A percentile compares a stretch with the other conserved stretches of the same genome.
Evolutionary conservation across 2,113 vertebrate species (phyloP).

Genomic region (Tricholaema leucomelas): DNA sequence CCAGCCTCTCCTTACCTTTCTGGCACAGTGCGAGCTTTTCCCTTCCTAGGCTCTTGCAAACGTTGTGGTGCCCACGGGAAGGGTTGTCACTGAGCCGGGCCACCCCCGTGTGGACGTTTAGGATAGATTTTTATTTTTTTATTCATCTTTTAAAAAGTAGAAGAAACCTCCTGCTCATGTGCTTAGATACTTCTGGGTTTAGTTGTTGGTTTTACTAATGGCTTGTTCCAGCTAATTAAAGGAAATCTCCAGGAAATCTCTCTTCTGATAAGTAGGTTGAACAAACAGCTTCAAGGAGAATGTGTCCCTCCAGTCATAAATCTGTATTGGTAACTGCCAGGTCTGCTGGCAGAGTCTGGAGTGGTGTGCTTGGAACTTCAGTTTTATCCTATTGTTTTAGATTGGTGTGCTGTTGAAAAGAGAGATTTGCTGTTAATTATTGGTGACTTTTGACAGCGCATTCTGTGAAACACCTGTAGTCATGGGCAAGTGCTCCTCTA

Average conservation of each 20-base stretch:
- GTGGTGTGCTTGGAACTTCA: neutral
- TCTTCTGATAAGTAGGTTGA: constrained; percentile 47
- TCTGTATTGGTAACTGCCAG: neutral
- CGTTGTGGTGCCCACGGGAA: neutral
- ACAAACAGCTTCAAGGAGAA: constrained; percentile 64
- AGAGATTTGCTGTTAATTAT: neutral
- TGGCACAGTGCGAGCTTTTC: neutral
- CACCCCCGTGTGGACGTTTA: neutral
- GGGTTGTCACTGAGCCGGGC: neutral
- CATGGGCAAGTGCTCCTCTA: neutral
- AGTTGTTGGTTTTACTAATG: constrained; percentile 52
- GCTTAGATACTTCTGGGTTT: constrained; percentile 20
- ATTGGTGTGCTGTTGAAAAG: neutral
- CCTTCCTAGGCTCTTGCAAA: neutral
- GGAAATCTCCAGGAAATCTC: constrained; percentile 58
- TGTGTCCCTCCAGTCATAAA: constrained; percentile 29
- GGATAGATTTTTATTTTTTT: neutral
- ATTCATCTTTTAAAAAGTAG: neutral
- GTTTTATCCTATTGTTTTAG: neutral
- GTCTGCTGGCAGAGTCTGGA: neutral
- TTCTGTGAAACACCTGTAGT: neutral
- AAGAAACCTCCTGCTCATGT: neutral
- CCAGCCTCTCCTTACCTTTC: neutral
- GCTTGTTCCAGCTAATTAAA: constrained; percentile 44
- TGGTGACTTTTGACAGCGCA: neutral